phyloP scores from a whole-genome alignment of 2,797 vertebrate species.

The Spinus olivaceus region DNA sequence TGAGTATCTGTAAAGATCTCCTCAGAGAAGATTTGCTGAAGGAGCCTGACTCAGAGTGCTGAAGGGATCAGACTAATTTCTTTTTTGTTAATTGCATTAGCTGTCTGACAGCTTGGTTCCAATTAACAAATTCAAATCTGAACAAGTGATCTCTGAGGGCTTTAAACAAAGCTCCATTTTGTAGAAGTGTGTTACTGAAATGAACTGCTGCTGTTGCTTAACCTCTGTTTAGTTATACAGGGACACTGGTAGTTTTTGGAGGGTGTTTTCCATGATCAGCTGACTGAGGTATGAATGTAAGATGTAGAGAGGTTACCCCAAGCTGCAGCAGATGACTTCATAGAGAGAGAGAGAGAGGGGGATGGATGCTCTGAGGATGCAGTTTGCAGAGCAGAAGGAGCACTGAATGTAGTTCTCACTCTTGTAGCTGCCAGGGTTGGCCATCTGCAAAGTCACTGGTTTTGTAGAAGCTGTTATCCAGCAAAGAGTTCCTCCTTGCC shows the following conservation, averaged over 20 bases:
- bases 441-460: background rate
- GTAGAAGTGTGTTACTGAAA: rapidly evolving
- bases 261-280: background rate
- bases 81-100: background rate
- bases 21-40: background rate
- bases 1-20: background rate
- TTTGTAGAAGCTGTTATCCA: background rate
- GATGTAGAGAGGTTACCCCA: background rate
- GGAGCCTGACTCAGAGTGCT: background rate
- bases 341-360: background rate
- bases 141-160: background rate
- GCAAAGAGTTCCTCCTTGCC: background rate
- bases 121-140: background rate
- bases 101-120: background rate
- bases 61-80: background rate
- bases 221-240: background rate
- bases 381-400: background rate
- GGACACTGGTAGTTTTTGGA: background rate
- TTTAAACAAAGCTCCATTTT: background rate
- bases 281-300: background rate
- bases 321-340: background rate
- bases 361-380: background rate
- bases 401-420: background rate
- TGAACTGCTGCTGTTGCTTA: background rate
- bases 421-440: background rate